Evolutionary conservation across 2,888 invertebrate genomes (phyloP), one percentile per base, ranked within the genome.

Genomic region (Tipula vernalis): DNA sequence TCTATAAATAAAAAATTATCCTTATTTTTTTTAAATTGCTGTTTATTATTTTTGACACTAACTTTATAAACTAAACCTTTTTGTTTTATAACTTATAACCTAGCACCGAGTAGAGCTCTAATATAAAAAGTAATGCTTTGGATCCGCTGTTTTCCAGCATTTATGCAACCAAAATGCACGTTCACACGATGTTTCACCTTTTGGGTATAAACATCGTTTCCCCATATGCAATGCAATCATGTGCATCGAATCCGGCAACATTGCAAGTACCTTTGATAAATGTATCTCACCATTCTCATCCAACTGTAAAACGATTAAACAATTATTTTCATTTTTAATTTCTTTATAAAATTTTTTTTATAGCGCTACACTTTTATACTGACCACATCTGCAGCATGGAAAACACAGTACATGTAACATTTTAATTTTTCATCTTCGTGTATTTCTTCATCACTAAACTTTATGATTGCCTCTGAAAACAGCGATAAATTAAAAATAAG

Each of bases 351-450:
- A 57, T 15, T 1, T n/a, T 8, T 36, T 18, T 13, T 36, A 42
- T 47, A 5, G 44, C 5, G 84, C 51, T 12, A 84, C 12, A 10
- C 42, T 84, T 83, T 36, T 71, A 28, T 57, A 86, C 51, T 86
- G 36, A 90, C 88, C 51, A 89, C 89, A 87, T 89, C 87, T 1
- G 88, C 86, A 86, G 89, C 89, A 87, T 90, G 89, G 86, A 90
- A 90, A 36, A 90, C 83, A 87, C 90, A 90, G 87, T 89, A 89
- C 90, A 90, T 90, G 86, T 90, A 90, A 87, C 90, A 90, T 88
- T 90, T 90, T n/a, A 90, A 88, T 10, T 89, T 88, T 83, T 89
- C 89, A 88, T 90, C 89, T 51, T 90, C 89, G 86, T 89, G 89
- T 41, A 89, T 88, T 87, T 90, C 89, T 2, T 89, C 90, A 87